Evolutionary conservation across 2,113 vertebrate genomes (phyloP).

Genomic region (Myrmecobius fasciatus): DNA sequence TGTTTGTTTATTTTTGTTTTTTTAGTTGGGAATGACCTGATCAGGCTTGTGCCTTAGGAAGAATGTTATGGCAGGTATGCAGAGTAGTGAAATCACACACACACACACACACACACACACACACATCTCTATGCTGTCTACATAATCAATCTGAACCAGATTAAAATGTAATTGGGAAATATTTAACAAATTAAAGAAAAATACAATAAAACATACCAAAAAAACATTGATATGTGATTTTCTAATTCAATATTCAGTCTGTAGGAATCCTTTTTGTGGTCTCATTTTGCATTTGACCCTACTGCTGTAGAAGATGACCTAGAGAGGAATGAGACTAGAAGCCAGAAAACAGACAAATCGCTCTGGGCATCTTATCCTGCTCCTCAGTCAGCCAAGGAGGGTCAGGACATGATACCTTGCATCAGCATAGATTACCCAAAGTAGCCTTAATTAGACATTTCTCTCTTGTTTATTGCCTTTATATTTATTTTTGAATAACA

Average conservation of each 20-base stretch:
- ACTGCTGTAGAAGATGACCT: background rate
- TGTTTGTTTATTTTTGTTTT: too few relatives aligned
- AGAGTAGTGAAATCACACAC: background rate
- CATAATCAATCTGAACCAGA: background rate
- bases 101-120: background rate
- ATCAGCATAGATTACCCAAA: slow-evolving; percentile 4
- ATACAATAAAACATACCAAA: background rate
- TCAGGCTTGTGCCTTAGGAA: background rate
- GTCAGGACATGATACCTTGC: background rate
- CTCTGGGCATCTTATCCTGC: background rate
- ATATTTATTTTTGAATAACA: slow-evolving; percentile 25
- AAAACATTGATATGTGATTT: background rate
- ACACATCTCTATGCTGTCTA: background rate
- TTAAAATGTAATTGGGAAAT: background rate
- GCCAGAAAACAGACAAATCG: background rate
- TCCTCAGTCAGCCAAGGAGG: background rate
- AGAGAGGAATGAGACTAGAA: background rate
- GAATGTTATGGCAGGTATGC: background rate
- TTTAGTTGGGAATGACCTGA: background rate
- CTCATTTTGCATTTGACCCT: background rate
- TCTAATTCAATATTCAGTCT: background rate
- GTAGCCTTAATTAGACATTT: slow-evolving; percentile 40
- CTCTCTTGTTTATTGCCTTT: slow-evolving; percentile 24
- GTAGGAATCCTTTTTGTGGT: background rate
- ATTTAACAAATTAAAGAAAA: background rate